phyloP scores from a whole-genome alignment of 1,140 invertebrate species.

The Condylostylus longicornis region DNA sequence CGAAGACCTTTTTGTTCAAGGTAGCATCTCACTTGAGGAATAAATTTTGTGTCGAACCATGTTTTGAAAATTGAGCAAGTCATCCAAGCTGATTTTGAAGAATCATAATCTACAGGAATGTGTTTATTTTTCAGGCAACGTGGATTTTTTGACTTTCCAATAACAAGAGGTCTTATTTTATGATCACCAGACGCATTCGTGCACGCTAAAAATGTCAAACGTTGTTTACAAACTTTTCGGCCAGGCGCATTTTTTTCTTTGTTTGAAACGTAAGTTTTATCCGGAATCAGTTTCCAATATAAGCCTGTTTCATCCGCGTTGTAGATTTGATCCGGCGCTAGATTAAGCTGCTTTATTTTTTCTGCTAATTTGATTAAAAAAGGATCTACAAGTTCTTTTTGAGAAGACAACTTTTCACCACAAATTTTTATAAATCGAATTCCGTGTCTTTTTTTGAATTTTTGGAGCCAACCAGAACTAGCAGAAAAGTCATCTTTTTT shows the following conservation, averaged over 20 bases:
- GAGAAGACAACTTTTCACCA: conserved; percentile 24
- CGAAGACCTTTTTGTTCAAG: conserved; percentile 14
- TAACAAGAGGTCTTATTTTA: conserved; percentile 20
- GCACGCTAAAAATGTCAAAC: conserved; percentile 11
- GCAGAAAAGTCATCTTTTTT: conserved; percentile 14
- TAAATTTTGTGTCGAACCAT: conserved; percentile 24
- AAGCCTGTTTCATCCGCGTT: conserved; percentile 32
- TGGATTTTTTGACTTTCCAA: conserved; percentile 22
- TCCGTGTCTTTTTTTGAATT: conserved; percentile 25
- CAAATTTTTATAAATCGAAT: conserved; percentile 22
- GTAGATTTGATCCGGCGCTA: conserved; percentile 22
- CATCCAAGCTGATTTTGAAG: conserved; percentile 29
- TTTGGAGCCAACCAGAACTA: conserved; percentile 31
- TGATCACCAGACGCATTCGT: conserved; percentile 16
- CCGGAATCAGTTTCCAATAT: conserved; percentile 26
- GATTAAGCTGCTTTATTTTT: conserved; percentile 14
- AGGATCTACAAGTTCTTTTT: no score
- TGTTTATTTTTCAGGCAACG: conserved; percentile 15
- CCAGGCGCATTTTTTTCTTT: conserved; percentile 17
- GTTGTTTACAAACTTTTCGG: conserved; percentile 18
- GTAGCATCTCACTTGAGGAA: conserved; percentile 6
- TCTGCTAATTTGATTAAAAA: conserved; percentile 11
- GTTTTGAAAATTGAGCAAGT: conserved; percentile 17
- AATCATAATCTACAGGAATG: conserved; percentile 21
- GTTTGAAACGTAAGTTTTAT: conserved; percentile 18